Evolutionary conservation across 2,888 invertebrate species (phyloP), one percentile per base, ranked within the genome.

Genomic region (Drosophila antonietae): DNA sequence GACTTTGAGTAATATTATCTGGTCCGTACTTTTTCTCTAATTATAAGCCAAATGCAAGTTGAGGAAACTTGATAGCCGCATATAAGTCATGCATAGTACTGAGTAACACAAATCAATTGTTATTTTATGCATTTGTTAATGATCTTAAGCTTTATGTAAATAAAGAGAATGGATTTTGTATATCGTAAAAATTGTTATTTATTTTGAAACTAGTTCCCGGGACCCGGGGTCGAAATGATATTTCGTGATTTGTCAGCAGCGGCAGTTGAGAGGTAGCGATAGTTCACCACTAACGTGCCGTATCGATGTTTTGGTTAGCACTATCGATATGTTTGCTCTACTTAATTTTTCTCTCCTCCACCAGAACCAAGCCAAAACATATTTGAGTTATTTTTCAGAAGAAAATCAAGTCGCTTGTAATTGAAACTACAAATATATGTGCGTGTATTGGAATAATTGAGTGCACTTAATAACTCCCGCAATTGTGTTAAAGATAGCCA

Each of bases 101-200:
- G 85, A 79, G 74, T 72, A 84, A 87, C 79, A 74, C 20, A 70
- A 59, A 56, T 59, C 47, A 43, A 73, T 79, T 85, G 82, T 87
- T 89, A 80, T 80, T 82, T 70, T 70, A 79, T 80, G 80, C 86
- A 88, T 88, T 85, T 87, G 81, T 80, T 89, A 83, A 83, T 78
- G 80, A 85, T 84, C 81, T 81, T 83, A 89, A 85, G 76, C 72
- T 65, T 76, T 69, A 76, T 85, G 84, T 87, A 87, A 88, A 84
- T 83, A 83, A 83, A 85, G 55, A 81, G n/a, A 70, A 68, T 79
- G 80, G 73, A 79, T 73, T 61, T 60, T 57, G 61, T 58, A 60
- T 23, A 52, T 59, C 14, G 49, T 60, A 37, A 37, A 35, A 28
- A 10, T 47, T 35, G 20, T 14, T 33, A 14, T 33, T 23, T 43